Base-by-base conservation (phyloP, 1,140 invertebrate species). In the Danaus plexippus region DNA sequence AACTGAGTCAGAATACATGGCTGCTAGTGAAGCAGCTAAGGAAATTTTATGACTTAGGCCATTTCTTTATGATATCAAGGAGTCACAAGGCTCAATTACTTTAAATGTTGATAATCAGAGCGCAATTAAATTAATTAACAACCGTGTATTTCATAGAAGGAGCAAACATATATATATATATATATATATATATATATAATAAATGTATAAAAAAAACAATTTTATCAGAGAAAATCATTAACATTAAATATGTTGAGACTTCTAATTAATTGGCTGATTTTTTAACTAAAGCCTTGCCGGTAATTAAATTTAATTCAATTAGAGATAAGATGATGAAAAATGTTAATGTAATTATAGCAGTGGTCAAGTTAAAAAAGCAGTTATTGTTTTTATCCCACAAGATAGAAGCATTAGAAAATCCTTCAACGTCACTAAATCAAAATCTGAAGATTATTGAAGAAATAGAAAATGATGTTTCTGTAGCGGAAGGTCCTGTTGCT, bases 1-100 rank as follows among this genome's bases (percentile, higher is more conserved):
- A 8, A 88, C 84, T 43, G 86, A 89, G 57, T 75, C 86, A 7
- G 85, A 89, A 66, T 89, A 88, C 59, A 72, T 89, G 7, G 81
- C 85, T n/a, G 61, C 80, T 7, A 59, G 71, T 44, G 66, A 74
- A 59, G 78, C 73, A 1, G 53, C 74, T 7, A 82, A 82, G 67
- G 85, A 88, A 62, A 66, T 76, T 1, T 65, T 77, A 10, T 80
- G 72, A 70, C 45, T 80, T 12, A 69, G 60, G 54, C 54, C 61
- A 18, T 59, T 86, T 41, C 15, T 64, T 1, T 15, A 8, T 15
- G 51, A 64, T 45, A 53, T 60, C 43, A 54, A 40, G 15, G 56
- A 58, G 43, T 11, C 32, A 32, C 43, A 52, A 10, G 13, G n/a
- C 11, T 47, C 3, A 15, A 43, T 58, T 11, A 58, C 52, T 51